These are phyloP conservation scores for Dreissena polymorpha DNA, from an alignment of 1,140 invertebrate species.

Conservation along the genomic window DNA sequence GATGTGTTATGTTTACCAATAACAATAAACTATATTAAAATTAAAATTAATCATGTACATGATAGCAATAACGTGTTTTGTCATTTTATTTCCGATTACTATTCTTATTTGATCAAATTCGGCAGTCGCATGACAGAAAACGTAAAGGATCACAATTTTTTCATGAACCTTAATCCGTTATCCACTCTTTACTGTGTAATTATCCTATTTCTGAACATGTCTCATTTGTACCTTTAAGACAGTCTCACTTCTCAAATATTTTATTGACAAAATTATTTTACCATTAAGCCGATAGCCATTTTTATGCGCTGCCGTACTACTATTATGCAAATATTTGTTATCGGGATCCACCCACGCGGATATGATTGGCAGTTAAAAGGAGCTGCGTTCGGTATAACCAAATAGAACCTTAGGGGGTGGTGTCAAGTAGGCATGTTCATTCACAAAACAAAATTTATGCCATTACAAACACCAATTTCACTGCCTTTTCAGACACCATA, in stretches of 20 bases:
- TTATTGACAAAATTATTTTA: slow-evolving; percentile 46
- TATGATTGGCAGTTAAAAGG: slow-evolving; percentile 31
- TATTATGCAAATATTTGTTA: slow-evolving; percentile 32
- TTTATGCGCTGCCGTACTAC: slow-evolving; percentile 18
- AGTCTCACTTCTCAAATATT: slow-evolving; percentile 32
- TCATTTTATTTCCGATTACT: too few relatives aligned
- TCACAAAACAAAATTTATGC: slow-evolving; percentile 48
- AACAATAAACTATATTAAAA: too few relatives aligned
- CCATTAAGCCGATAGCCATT: background rate
- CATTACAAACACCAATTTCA: background rate
- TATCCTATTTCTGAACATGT: background rate
- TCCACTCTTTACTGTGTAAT: background rate
- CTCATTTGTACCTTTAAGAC: slow-evolving; percentile 16
- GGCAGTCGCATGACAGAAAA: too few relatives aligned
- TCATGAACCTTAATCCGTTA: background rate
- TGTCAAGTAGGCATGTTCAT: too few relatives aligned
- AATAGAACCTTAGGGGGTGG: slow-evolving; percentile 51
- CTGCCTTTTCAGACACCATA: background rate
- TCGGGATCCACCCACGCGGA: background rate
- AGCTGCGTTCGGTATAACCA: slow-evolving; percentile 42
- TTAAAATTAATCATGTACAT: too few relatives aligned
- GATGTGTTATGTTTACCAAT: too few relatives aligned
- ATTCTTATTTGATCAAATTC: too few relatives aligned
- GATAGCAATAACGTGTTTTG: too few relatives aligned
- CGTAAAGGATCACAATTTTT: too few relatives aligned